Conservation (phyloP, 2,113 vertebrate species). For the Nothoprocta pentlandii region DNA sequence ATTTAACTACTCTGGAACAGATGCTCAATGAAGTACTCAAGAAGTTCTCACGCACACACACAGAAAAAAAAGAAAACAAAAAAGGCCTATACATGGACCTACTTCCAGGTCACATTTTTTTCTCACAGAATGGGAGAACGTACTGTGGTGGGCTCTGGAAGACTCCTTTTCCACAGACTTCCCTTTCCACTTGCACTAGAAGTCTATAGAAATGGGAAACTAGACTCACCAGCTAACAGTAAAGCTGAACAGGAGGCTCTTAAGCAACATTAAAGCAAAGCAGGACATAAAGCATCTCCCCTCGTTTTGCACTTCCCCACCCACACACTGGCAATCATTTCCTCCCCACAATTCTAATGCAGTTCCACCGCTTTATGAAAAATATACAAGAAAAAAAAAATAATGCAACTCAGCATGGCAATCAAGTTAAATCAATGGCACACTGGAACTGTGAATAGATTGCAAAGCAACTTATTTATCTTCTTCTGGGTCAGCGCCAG, state of each 20-base stretch:
- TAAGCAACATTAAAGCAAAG: neutral
- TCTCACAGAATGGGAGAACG: neutral
- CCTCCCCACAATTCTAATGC: neutral
- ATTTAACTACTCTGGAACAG: neutral
- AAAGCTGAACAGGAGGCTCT: neutral
- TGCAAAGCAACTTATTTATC: neutral
- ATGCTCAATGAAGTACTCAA: neutral
- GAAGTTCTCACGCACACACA: neutral
- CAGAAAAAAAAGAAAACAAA: too few relatives aligned
- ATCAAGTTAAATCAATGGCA: neutral
- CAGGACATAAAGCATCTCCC: neutral
- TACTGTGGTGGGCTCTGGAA: neutral
- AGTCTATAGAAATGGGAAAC: neutral
- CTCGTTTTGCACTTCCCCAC: neutral
- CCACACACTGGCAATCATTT: neutral
- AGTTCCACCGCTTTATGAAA: neutral
- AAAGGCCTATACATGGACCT: neutral
- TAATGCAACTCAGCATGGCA: neutral
- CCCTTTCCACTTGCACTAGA: neutral
- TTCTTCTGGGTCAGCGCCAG: neutral
- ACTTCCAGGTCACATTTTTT: neutral
- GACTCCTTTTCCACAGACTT: neutral
- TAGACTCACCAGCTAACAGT: neutral
- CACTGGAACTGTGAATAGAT: neutral
- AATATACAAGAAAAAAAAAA: rapidly evolving